Conservation (phyloP, 2,113 vertebrate genomes). For the Microtus ochrogaster region DNA sequence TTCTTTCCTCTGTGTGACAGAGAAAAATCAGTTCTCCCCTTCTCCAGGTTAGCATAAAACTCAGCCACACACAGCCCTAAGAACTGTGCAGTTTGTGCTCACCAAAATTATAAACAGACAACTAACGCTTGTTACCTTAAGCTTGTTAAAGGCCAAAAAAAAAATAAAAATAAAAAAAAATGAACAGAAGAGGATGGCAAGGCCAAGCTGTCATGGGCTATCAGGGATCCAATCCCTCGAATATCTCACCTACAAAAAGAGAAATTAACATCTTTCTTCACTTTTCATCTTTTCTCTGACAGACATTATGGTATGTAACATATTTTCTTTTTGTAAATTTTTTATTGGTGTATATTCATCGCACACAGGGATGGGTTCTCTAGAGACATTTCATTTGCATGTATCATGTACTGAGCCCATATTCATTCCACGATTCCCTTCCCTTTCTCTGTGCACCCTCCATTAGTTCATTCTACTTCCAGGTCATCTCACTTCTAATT, state of each 20-base stretch:
- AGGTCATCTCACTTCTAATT: background rate
- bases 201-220: background rate
- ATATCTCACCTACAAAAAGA: background rate
- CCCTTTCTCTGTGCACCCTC: background rate
- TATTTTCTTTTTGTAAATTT: background rate
- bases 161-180: background rate
- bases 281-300: background rate
- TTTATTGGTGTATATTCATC: background rate
- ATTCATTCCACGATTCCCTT: too few relatives aligned
- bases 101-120: background rate
- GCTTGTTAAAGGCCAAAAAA: too few relatives aligned
- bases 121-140: background rate
- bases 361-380: background rate
- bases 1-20: background rate
- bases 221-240: background rate
- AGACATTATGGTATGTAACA: background rate
- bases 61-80: background rate
- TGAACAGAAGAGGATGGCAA: background rate
- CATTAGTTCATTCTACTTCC: background rate
- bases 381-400: background rate
- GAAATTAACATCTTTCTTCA: conserved; percentile 4
- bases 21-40: conserved; percentile 46
- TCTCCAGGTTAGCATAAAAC: background rate
- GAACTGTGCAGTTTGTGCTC: background rate
- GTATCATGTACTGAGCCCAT: background rate